phyloP scores from a whole-genome alignment of 2,888 invertebrate species.

The Amblyjoppa proteus region DNA sequence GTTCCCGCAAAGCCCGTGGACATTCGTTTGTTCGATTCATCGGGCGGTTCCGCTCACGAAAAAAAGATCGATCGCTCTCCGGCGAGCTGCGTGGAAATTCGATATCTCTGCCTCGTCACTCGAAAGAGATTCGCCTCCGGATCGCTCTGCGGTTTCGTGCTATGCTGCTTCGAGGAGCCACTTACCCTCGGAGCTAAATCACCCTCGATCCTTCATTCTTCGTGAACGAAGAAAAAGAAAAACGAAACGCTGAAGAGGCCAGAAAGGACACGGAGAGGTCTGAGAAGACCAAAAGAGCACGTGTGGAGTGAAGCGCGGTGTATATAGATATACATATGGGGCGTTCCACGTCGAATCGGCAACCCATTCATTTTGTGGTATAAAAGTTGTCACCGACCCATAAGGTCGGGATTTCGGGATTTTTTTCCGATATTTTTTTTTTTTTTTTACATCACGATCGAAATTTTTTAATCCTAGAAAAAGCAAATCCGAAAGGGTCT shows the following conservation, averaged over 20 bases:
- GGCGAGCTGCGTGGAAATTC: slow-evolving; percentile 65
- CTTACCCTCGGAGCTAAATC: slow-evolving; percentile 35
- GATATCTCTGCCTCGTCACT: slow-evolving; percentile 63
- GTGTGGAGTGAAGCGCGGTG: background rate
- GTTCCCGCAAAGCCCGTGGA: slow-evolving; percentile 31
- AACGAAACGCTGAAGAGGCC: slow-evolving; percentile 20
- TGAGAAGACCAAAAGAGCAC: slow-evolving; percentile 39
- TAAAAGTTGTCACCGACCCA: no score
- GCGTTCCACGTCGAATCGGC: no score
- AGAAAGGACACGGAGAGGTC: slow-evolving; percentile 18
- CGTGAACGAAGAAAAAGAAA: slow-evolving; percentile 24
- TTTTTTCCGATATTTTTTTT: no score
- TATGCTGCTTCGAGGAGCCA: slow-evolving; percentile 41
- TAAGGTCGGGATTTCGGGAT: no score
- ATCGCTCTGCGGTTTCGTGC: slow-evolving; percentile 44
- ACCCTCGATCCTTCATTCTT: slow-evolving; percentile 35
- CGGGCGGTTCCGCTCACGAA: slow-evolving; percentile 17
- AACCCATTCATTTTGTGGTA: no score
- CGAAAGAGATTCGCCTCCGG: slow-evolving; percentile 22
- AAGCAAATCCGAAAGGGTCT: no score
- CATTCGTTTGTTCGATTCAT: slow-evolving; percentile 57
- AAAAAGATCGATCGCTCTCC: slow-evolving; percentile 52
- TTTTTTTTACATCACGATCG: no score
- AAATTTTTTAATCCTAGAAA: no score
- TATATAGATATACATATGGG: background rate